phyloP scores from a whole-genome alignment of 1,140 invertebrate species.

The Lasioglossum baleicum region DNA sequence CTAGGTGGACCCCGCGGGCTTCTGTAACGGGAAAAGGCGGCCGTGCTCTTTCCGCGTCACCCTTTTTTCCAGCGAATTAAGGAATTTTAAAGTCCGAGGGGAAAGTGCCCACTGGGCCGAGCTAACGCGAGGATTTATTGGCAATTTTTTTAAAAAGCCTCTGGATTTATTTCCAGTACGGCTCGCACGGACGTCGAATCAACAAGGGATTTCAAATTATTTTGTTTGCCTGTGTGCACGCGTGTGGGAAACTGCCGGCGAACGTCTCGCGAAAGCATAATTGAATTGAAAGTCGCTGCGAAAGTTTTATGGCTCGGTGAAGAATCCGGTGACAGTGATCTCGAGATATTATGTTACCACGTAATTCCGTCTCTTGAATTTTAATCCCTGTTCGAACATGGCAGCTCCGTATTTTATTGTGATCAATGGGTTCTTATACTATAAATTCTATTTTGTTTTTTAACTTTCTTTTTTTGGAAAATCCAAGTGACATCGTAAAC shows the following conservation, averaged over 20 bases:
- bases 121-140: conserved; percentile 76
- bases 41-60: conserved; percentile 44
- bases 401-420: no score
- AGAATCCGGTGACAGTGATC: conserved; percentile 37
- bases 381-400: no score
- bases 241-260: conserved; percentile 15
- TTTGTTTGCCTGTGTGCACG: conserved; percentile 1
- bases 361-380: no score
- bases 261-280: conserved; percentile 46
- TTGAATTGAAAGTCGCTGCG: conserved; percentile 48
- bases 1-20: conserved; percentile 34
- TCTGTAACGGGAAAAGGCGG: conserved; percentile 53
- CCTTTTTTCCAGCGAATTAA: conserved; percentile 75
- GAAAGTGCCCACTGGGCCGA: conserved; percentile 68
- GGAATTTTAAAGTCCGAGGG: conserved; percentile 75
- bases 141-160: conserved; percentile 78
- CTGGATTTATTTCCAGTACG: conserved; percentile 74
- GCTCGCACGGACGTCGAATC: conserved; percentile 18
- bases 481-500: no score
- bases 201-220: conserved; percentile 6
- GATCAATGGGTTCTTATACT: no score
- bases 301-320: conserved; percentile 43
- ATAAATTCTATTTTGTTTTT: no score
- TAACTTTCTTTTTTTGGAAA: no score
- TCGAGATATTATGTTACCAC: conserved; percentile 39